phyloP scores from a whole-genome alignment of 1,140 invertebrate genomes.

The Aphidius ervi region DNA sequence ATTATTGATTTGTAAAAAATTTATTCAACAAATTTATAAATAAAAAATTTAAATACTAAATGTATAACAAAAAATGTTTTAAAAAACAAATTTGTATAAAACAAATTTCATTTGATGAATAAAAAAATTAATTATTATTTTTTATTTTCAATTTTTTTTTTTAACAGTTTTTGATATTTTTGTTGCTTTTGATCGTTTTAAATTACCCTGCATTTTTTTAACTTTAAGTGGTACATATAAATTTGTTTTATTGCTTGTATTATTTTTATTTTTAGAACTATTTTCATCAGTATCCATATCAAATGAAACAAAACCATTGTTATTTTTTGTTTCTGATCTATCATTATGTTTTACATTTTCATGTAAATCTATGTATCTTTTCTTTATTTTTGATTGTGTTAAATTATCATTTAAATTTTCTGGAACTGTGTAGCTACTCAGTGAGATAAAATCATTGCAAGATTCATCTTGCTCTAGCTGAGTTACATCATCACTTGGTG shows the following conservation, averaged over 20 bases:
- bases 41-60: background rate
- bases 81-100: no score
- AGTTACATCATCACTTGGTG: slow-evolving; percentile 17
- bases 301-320: background rate
- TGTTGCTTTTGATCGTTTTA: slow-evolving; percentile 40
- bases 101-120: background rate
- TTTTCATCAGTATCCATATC: background rate
- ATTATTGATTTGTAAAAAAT: background rate
- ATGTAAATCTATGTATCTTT: slow-evolving; percentile 18
- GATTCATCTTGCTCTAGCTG: slow-evolving; percentile 6
- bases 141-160: slow-evolving; percentile 19
- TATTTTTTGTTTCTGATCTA: slow-evolving; percentile 11
- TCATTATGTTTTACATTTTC: slow-evolving; percentile 5
- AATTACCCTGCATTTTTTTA: slow-evolving; percentile 41
- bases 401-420: slow-evolving; percentile 14
- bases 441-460: slow-evolving; percentile 30
- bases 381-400: background rate
- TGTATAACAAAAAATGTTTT: background rate
- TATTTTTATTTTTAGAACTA: slow-evolving; percentile 15
- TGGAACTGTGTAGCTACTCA: slow-evolving; percentile 15
- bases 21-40: background rate
- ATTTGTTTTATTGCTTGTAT: slow-evolving; percentile 18
- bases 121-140: background rate
- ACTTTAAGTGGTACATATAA: slow-evolving; percentile 44
- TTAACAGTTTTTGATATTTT: slow-evolving; percentile 37